Percentiles rank a stretch among this genome's conserved stretches.
Evolutionary conservation across 2,113 vertebrate species (phyloP).

Genomic region (Motacilla alba): DNA sequence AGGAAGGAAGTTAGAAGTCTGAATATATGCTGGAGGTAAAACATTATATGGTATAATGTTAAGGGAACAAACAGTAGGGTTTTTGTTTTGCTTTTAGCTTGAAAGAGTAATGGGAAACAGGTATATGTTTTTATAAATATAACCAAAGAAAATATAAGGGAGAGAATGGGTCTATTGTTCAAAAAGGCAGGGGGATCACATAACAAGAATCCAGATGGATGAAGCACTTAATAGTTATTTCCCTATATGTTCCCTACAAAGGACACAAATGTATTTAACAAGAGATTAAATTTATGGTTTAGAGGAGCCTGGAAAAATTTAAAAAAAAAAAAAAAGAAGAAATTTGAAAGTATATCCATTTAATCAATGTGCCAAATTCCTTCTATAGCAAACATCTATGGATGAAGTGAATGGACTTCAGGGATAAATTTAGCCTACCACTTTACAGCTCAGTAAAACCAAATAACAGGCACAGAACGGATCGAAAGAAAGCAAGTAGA

Average conservation of each 20-base stretch:
- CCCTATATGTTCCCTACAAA: neutral
- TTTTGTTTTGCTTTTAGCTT: conserved; percentile 46
- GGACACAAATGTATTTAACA: neutral
- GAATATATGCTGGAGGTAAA: conserved; percentile 26
- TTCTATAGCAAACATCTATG: neutral
- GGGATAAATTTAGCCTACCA: conserved; percentile 42
- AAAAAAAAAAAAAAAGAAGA: neutral
- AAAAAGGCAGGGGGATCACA: conserved; percentile 13
- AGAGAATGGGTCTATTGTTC: conserved; percentile 53
- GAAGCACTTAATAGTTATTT: conserved; percentile 22
- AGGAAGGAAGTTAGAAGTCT: conserved; percentile 13
- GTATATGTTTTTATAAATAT: conserved; percentile 46
- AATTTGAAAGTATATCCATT: neutral
- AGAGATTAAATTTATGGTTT: neutral
- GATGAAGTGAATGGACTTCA: conserved; percentile 6
- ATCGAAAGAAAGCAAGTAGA: conserved; percentile 27
- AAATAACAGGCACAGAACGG: conserved; percentile 22
- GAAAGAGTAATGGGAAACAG: conserved; percentile 45
- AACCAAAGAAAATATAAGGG: conserved; percentile 17
- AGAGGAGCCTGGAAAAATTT: neutral
- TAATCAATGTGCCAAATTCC: conserved; percentile 11
- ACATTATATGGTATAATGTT: neutral
- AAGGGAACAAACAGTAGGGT: neutral
- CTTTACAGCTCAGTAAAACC: conserved; percentile 2
- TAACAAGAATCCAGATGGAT: conserved; percentile 37